A percentile compares a stretch with the other conserved stretches of the same genome.
Evolutionary conservation across 2,113 vertebrate species (phyloP).

Genomic region (Vireo altiloquus): DNA sequence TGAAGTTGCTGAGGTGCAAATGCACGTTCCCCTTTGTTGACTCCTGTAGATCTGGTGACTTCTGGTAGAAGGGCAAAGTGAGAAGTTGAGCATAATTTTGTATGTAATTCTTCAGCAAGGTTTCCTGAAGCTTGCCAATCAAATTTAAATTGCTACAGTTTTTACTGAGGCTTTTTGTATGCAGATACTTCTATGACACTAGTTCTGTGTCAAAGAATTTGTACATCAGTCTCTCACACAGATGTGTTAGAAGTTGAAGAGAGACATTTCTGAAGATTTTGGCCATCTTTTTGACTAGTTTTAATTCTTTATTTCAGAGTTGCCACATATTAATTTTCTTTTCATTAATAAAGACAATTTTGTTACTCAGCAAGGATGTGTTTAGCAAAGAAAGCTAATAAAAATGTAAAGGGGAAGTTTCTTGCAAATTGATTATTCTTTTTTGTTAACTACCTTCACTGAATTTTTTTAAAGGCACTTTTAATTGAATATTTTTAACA

Average conservation of each 20-base stretch:
- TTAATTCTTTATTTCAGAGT: neutral
- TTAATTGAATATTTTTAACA: neutral
- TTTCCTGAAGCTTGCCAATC: neutral
- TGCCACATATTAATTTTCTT: neutral
- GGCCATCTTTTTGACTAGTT: neutral
- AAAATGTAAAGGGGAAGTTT: neutral
- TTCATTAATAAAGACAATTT: neutral
- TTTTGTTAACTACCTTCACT: neutral
- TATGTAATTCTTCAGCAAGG: neutral
- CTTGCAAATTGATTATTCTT: neutral
- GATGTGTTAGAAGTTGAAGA: neutral
- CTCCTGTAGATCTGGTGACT: neutral
- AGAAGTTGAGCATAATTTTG: neutral
- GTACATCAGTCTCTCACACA: neutral
- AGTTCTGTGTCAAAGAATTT: neutral
- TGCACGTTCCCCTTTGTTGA: neutral
- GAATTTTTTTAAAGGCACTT: neutral
- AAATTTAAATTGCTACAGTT: neutral
- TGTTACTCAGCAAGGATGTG: neutral
- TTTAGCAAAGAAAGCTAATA: constrained; percentile 20
- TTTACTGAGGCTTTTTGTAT: neutral
- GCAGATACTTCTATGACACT: neutral
- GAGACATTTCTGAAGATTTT: neutral
- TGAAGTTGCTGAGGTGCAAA: neutral
- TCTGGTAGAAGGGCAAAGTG: neutral